phyloP scores from a whole-genome alignment of 2,797 vertebrate genomes.

The Sparidentex hasta region DNA sequence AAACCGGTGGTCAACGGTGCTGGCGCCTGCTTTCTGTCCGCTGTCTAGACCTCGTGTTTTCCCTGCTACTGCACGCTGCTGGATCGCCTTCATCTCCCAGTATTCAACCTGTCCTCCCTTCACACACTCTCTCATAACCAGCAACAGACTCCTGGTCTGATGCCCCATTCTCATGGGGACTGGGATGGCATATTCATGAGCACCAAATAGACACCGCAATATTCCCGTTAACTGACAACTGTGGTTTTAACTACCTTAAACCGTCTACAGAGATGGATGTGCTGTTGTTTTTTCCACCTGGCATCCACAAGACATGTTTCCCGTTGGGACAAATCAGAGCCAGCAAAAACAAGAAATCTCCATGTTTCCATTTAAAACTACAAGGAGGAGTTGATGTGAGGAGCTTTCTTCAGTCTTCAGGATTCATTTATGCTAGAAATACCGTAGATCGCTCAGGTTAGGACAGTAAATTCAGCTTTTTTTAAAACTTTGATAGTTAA shows the following conservation, averaged over 20 bases:
- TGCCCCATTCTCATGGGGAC: neutral
- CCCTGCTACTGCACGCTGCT: constrained; percentile 26
- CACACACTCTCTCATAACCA: neutral
- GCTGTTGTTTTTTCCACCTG: constrained; percentile 42
- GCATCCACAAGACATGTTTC: constrained; percentile 29
- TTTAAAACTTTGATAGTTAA: neutral
- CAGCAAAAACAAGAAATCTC: constrained; percentile 28
- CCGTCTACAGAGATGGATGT: constrained; percentile 16
- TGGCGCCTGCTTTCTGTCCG: constrained; percentile 69
- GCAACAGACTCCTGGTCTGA: constrained; percentile 11
- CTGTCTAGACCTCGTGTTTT: constrained; percentile 61
- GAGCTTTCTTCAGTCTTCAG: constrained; percentile 14
- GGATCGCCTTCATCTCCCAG: constrained; percentile 41
- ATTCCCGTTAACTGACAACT: constrained; percentile 14
- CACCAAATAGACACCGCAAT: constrained; percentile 12
- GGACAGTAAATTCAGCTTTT: neutral
- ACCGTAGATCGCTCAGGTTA: neutral
- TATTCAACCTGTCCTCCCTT: constrained; percentile 38
- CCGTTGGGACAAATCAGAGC: constrained; percentile 13
- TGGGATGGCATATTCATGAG: neutral
- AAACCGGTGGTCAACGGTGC: constrained; percentile 60
- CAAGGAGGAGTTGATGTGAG: constrained; percentile 33
- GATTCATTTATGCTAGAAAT: constrained; percentile 5
- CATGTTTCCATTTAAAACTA: constrained; percentile 33
- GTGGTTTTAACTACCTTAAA: constrained; percentile 26